Percentiles rank a stretch among this genome's conserved stretches.
Evolutionary conservation across 2,888 invertebrate genomes (phyloP).

Genomic region (Leptogaster cylindrica): DNA sequence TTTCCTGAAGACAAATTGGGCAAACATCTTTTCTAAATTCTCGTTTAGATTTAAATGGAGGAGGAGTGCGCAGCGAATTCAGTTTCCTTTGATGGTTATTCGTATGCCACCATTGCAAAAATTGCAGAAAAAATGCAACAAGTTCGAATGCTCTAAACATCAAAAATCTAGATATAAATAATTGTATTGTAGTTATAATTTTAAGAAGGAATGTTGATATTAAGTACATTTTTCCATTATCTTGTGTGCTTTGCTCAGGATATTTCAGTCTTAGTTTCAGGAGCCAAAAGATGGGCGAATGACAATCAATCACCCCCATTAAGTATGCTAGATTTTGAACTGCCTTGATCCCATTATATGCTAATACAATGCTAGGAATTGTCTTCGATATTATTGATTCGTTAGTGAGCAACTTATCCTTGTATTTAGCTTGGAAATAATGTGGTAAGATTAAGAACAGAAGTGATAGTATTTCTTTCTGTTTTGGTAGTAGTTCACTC

Average conservation of each 20-base stretch:
- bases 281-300: neutral
- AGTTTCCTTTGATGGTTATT: neutral
- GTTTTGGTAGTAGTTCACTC: neutral
- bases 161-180: neutral
- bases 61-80: neutral
- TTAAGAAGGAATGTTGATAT: too few species aligned
- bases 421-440: neutral
- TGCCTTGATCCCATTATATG: conserved; percentile 8
- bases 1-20: neutral
- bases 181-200: too few species aligned
- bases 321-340: neutral
- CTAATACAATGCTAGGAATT: neutral
- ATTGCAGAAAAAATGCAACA: conserved; percentile 1
- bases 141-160: neutral
- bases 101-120: conserved; percentile 3
- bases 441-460: neutral
- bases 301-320: neutral
- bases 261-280: neutral
- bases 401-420: neutral
- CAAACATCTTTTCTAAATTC: neutral
- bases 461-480: neutral
- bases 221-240: neutral
- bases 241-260: neutral
- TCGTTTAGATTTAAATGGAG: neutral
- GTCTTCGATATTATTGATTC: neutral